These are phyloP conservation scores for Didymodactylos carnosus DNA, from an alignment of 2,888 invertebrate species.

Conservation along the genomic window DNA sequence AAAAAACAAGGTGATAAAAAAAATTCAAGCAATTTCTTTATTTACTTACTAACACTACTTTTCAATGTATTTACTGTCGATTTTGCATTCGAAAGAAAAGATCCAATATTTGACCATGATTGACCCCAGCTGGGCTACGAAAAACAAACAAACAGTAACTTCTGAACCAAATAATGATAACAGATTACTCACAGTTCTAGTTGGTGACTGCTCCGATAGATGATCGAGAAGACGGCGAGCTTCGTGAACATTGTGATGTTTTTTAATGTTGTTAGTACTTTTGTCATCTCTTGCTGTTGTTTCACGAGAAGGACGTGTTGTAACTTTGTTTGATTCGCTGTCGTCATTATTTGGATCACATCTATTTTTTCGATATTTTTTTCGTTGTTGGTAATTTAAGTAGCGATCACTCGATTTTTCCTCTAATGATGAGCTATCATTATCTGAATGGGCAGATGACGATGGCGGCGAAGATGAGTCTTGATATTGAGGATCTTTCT, in stretches of 20 bases:
- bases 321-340: background rate
- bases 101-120: constrained; percentile 55
- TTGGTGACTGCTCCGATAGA: background rate
- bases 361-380: background rate
- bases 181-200: background rate
- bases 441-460: background rate
- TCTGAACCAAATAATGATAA: background rate
- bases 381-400: background rate
- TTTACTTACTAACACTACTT: constrained; percentile 44
- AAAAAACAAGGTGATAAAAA: background rate
- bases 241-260: background rate
- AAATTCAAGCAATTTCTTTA: background rate
- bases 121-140: constrained; percentile 24
- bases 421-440: background rate
- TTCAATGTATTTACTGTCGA: constrained; percentile 57
- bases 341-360: background rate
- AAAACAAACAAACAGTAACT: background rate
- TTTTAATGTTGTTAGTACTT: too few relatives aligned
- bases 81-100: constrained; percentile 54
- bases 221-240: background rate
- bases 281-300: too few relatives aligned
- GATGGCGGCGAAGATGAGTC: background rate
- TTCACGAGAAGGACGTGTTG: background rate
- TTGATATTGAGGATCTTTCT: background rate
- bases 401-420: background rate